Conservation (phyloP, 30 jellyfish, hydroid and myxozoan species). For the Chrysaora quinquecirrha region DNA sequence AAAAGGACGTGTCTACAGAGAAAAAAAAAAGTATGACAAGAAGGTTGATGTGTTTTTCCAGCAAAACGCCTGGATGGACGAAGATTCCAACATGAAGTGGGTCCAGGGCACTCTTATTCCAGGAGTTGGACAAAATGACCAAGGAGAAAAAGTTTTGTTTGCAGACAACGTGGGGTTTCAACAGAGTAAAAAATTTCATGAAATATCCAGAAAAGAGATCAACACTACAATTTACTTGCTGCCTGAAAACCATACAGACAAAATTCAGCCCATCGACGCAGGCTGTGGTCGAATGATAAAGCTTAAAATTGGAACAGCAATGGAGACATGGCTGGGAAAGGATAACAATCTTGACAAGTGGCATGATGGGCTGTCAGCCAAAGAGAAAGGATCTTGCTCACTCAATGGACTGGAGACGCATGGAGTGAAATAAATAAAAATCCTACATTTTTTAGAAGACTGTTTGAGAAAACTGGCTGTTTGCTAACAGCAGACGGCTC, state of each 20-base stretch:
- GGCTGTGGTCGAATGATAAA: conserved; percentile 4
- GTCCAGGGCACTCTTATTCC: neutral
- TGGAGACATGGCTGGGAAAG: conserved; percentile 16
- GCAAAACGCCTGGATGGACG: conserved; percentile 12
- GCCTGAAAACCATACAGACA: conserved; percentile 24
- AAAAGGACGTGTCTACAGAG: neutral
- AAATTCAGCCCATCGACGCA: conserved; percentile 23
- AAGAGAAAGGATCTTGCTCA: conserved; percentile 5
- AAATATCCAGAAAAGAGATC: neutral
- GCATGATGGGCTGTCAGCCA: conserved; percentile 8
- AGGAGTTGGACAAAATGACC: conserved; percentile 3
- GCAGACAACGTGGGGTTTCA: conserved; percentile 22
- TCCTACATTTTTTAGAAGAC: neutral
- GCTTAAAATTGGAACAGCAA: conserved; percentile 7
- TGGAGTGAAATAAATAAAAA: neutral
- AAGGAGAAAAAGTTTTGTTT: conserved; percentile 1
- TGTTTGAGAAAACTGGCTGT: neutral
- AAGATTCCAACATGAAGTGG: conserved; percentile 7
- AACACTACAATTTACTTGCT: neutral
- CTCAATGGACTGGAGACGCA: conserved; percentile 18
- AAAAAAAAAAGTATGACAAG: neutral
- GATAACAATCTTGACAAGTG: conserved; percentile 1
- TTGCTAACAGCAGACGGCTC: conserved; percentile 2
- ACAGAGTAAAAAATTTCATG: conserved; percentile 6
- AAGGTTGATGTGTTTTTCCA: conserved; percentile 16